Evolutionary conservation across 2,797 vertebrate species (phyloP), one percentile per base, ranked within the genome.

Genomic region (Danio choprae): DNA sequence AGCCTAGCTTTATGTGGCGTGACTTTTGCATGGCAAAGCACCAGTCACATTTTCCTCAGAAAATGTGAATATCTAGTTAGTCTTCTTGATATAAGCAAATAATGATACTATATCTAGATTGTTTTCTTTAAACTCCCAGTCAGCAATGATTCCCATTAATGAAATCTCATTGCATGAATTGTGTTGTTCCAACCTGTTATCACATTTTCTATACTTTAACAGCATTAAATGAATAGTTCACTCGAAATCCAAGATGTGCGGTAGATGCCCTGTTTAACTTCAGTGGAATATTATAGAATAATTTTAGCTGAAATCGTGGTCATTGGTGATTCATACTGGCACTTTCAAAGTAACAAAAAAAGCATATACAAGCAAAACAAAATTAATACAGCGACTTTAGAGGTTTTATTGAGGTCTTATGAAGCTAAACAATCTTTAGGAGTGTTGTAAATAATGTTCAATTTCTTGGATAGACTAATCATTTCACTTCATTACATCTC

Each of bases 1-100:
- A 74, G 43, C 55, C 20, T 48, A 46, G 71, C 71, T 43, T 56
- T 51, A 29, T 16, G 43, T 22, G 38, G 9, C 9, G 50, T 41
- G 16, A 53, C 29, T 18, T 56, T 72, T 72, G 53, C 40, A 48
- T 46, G 29, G 56, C 13, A 36, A 46, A 60, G 20, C 22, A 62
- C 71, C 9, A 38, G 13, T n/a, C 5, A 60, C 40, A 5, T 29
- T 53, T 55, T 38, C 16, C 53, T 43, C 18, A 53, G 68, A 55
- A 58, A 56, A 59, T 74, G 22, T 60, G 7, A 36, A 59, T 74
- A 48, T 18, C 22, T 48, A 38, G 22, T 36, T 74, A 55, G 41
- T 73, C 5, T 6, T 48, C 16, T 74, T 11, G 58, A 8, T 29
- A 16, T 15, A 20, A 13, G 41, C 6, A 29, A 59, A 38, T 3